These are phyloP conservation scores for Varanus salvator DNA, from an alignment of 2,113 vertebrate species.

Conservation along the genomic window DNA sequence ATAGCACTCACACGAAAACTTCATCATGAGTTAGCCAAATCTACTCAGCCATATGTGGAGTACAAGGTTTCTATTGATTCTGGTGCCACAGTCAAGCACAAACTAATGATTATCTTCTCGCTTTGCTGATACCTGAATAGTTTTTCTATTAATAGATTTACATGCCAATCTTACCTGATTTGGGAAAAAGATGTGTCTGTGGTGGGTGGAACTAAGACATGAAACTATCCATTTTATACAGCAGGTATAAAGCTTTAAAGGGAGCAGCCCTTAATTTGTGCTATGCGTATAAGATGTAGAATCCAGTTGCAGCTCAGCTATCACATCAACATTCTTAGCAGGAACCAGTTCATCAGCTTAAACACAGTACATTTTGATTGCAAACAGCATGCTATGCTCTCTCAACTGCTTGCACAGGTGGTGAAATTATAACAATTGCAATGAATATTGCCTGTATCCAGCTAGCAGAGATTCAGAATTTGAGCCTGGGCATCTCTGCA, in stretches of 20 bases:
- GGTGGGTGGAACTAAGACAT: constrained; percentile 64
- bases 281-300: constrained; percentile 64
- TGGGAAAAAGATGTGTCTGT: constrained; percentile 46
- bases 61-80: not conserved
- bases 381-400: constrained; percentile 64
- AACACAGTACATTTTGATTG: constrained; percentile 63
- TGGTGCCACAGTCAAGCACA: not conserved
- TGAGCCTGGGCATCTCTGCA: constrained; percentile 42
- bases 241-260: constrained; percentile 60
- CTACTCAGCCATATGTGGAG: not conserved
- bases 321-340: constrained; percentile 69
- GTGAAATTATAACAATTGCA: constrained; percentile 71
- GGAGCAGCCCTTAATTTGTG: constrained; percentile 61
- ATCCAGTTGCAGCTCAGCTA: constrained; percentile 58
- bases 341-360: constrained; percentile 66
- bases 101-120: not conserved
- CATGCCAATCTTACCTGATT: constrained; percentile 64
- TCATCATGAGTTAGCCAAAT: not conserved
- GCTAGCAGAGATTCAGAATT: constrained; percentile 49
- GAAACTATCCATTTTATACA: constrained; percentile 69
- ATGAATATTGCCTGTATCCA: constrained; percentile 63
- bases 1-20: not conserved
- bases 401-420: constrained; percentile 67
- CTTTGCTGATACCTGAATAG: constrained; percentile 42
- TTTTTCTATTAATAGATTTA: constrained; percentile 64